A percentile compares a stretch with the other conserved stretches of the same genome.
These are phyloP conservation scores for Actinemys pallida DNA, from an alignment of 2,113 vertebrate species.

Conservation along the genomic window DNA sequence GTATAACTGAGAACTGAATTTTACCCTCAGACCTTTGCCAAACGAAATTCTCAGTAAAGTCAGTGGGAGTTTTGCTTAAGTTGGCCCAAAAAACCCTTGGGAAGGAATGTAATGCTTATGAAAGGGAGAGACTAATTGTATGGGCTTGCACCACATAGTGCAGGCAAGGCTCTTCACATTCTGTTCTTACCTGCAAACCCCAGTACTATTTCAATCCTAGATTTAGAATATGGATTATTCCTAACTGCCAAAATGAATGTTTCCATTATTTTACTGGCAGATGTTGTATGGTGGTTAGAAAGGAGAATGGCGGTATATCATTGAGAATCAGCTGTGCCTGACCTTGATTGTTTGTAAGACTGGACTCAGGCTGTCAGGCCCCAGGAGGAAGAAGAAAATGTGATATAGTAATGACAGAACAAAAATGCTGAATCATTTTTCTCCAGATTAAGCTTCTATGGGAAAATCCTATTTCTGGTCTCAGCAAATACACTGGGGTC, in stretches of 20 bases:
- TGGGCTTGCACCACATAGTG: not conserved
- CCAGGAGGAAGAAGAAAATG: not conserved
- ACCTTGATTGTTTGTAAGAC: not conserved
- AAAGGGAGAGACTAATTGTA: not conserved
- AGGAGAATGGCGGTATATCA: not conserved
- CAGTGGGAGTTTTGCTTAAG: not conserved
- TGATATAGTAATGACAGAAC: not conserved
- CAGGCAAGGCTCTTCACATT: not conserved
- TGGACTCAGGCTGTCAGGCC: not conserved
- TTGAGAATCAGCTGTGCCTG: not conserved
- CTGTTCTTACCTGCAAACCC: not conserved
- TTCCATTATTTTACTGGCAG: not conserved
- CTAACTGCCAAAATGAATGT: not conserved
- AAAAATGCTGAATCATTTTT: slow-evolving; percentile 30
- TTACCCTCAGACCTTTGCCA: not conserved
- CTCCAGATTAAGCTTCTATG: slow-evolving; percentile 16
- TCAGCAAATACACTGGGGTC: not conserved
- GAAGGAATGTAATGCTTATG: not conserved
- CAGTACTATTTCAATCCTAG: not conserved
- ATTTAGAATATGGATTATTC: not conserved
- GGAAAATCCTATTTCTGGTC: slow-evolving; percentile 39
- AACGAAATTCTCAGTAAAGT: not conserved
- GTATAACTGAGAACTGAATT: not conserved
- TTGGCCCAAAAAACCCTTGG: not conserved
- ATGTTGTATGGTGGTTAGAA: not conserved